These are phyloP conservation scores for Euura saliciscinereae DNA, from an alignment of 1,140 invertebrate genomes.

Conservation along the genomic window DNA sequence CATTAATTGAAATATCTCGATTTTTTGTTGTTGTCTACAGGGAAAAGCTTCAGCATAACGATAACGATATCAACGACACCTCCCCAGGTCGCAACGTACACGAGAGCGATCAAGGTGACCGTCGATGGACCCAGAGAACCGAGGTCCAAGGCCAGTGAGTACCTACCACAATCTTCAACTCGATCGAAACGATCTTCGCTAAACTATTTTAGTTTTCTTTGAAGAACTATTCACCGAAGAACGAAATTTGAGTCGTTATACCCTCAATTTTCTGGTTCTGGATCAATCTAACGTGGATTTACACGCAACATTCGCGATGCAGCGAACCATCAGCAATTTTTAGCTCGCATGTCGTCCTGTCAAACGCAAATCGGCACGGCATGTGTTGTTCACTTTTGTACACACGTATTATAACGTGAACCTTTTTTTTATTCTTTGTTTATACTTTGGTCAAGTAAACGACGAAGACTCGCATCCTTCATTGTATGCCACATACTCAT, in stretches of 20 bases:
- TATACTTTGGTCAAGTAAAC: too few species aligned
- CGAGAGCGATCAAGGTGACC: slow-evolving; percentile 98
- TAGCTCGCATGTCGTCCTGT: not conserved
- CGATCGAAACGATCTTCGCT: too few species aligned
- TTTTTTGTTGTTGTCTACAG: slow-evolving; percentile 66
- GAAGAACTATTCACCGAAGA: too few species aligned
- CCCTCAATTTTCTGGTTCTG: too few species aligned
- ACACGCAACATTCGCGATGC: not conserved
- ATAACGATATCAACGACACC: slow-evolving; percentile 92
- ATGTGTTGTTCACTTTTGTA: slow-evolving; percentile 3
- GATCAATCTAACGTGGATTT: not conserved
- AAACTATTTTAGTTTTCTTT: too few species aligned
- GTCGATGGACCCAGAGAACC: slow-evolving; percentile 98
- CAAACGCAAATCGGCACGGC: not conserved
- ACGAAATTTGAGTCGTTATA: too few species aligned
- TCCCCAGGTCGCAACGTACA: slow-evolving; percentile 93
- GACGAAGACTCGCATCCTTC: not conserved
- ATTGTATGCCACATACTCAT: not conserved
- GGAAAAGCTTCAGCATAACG: slow-evolving; percentile 96
- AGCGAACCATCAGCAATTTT: not conserved
- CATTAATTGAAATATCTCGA: not conserved
- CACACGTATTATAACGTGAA: not conserved
- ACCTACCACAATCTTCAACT: not conserved
- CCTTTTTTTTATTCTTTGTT: too few species aligned
- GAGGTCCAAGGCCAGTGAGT: slow-evolving; percentile 96